These are phyloP conservation scores for Hyperoplus immaculatus DNA, from an alignment of 2,797 vertebrate species.

Conservation along the genomic window DNA sequence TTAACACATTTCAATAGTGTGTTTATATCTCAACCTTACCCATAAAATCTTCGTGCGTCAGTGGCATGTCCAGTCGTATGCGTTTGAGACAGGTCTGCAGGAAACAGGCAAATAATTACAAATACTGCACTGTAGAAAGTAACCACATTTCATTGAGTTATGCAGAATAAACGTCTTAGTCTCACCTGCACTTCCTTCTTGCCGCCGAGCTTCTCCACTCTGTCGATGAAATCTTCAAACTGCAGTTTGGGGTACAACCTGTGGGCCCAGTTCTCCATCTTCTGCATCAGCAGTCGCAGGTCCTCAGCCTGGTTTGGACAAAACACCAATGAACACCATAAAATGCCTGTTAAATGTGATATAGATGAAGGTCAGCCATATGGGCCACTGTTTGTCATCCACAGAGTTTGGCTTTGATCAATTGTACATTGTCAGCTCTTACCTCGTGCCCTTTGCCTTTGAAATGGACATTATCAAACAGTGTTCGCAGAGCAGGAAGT, in stretches of 20 bases:
- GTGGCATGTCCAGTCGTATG: constrained; percentile 95
- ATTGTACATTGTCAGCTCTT: constrained; percentile 30
- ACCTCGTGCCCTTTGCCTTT: constrained; percentile 98
- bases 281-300: constrained; percentile 89
- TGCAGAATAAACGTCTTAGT: not conserved
- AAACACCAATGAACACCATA: not conserved
- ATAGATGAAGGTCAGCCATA: fast-evolving
- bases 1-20: not conserved
- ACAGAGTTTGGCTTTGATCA: not conserved
- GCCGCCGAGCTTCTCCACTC: constrained; percentile 90
- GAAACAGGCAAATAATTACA: not conserved
- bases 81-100: constrained; percentile 94
- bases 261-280: constrained; percentile 99
- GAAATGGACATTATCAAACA: constrained; percentile 90
- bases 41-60: constrained; percentile 91
- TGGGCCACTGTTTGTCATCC: not conserved
- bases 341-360: not conserved
- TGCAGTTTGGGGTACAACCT: constrained; percentile 93
- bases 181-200: constrained; percentile 97
- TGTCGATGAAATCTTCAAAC: constrained; percentile 95
- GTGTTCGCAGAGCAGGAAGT: constrained; percentile 91
- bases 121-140: not conserved
- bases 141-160: not conserved
- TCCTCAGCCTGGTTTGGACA: constrained; percentile 86
- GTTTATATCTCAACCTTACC: constrained; percentile 74